Evolutionary conservation across 1,140 invertebrate species (phyloP).

Genomic region (Armadillidium nasatum): DNA sequence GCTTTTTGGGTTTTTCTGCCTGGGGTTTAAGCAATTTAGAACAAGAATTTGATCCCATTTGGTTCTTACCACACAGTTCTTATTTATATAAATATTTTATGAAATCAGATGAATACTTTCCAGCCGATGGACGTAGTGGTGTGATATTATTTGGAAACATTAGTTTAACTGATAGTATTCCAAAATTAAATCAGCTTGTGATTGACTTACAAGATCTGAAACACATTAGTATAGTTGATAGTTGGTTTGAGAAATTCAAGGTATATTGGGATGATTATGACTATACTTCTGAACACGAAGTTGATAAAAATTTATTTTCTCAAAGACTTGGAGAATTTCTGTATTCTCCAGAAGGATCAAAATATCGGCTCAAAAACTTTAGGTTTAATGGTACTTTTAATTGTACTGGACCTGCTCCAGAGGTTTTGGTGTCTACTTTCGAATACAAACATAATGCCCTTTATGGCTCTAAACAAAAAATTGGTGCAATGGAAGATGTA

Average conservation of each 20-base stretch:
- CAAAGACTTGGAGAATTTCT: slow-evolving; percentile 56
- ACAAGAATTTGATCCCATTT: slow-evolving; percentile 57
- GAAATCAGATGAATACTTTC: slow-evolving; percentile 41
- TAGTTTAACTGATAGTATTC: slow-evolving; percentile 61
- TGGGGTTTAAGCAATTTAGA: slow-evolving; percentile 53
- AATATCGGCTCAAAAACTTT: slow-evolving; percentile 62
- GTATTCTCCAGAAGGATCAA: slow-evolving; percentile 62
- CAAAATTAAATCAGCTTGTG: slow-evolving; percentile 52
- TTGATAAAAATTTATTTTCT: slow-evolving; percentile 25
- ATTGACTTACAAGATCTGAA: slow-evolving; percentile 20
- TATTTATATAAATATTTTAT: slow-evolving; percentile 44
- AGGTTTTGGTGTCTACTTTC: slow-evolving; percentile 32
- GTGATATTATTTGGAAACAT: slow-evolving; percentile 63
- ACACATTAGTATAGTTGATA: slow-evolving; percentile 45
- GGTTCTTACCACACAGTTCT: slow-evolving; percentile 56
- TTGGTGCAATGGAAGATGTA: slow-evolving; percentile 65
- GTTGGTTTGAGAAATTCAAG: slow-evolving; percentile 52
- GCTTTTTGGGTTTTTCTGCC: slow-evolving; percentile 46
- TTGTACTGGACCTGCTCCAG: slow-evolving; percentile 54
- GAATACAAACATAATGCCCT: slow-evolving; percentile 44
- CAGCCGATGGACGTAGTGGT: slow-evolving; percentile 47
- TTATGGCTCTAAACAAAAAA: slow-evolving; percentile 59
- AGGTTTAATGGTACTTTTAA: slow-evolving; percentile 57
- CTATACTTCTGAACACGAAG: slow-evolving; percentile 25
- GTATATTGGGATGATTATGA: slow-evolving; percentile 33